phyloP scores from a whole-genome alignment of 2,888 invertebrate species.

The Macropis europaea region DNA sequence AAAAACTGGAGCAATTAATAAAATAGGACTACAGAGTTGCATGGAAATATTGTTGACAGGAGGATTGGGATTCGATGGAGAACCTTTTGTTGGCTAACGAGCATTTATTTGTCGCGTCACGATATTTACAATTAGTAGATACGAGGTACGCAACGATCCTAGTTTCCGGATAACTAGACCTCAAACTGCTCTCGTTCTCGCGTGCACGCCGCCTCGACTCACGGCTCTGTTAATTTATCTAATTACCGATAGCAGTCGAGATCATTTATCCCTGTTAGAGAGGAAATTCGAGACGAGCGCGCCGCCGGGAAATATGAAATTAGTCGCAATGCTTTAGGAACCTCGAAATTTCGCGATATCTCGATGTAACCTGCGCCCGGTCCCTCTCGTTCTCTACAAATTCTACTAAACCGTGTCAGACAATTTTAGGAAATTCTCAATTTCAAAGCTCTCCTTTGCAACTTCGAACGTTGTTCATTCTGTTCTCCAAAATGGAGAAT shows the following conservation, averaged over 20 bases:
- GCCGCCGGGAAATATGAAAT: slow-evolving; percentile 62
- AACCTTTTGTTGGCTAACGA: slow-evolving; percentile 31
- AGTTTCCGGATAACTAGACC: slow-evolving; percentile 53
- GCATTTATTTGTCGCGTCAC: slow-evolving; percentile 30
- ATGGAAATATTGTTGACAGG: too few relatives aligned
- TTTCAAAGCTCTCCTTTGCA: too few relatives aligned
- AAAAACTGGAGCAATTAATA: too few relatives aligned
- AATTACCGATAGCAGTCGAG: slow-evolving; percentile 41
- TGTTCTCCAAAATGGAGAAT: too few relatives aligned
- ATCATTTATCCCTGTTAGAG: slow-evolving; percentile 31
- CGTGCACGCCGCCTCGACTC: slow-evolving; percentile 39
- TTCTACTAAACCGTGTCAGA: too few relatives aligned
- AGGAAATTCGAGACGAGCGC: slow-evolving; percentile 54
- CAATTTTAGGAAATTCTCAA: too few relatives aligned
- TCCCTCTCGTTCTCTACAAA: not conserved
- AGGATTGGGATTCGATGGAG: too few relatives aligned
- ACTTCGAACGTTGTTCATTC: too few relatives aligned
- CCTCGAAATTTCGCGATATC: not conserved
- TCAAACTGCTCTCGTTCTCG: slow-evolving; percentile 37
- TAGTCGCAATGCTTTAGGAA: slow-evolving; percentile 62
- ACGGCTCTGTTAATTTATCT: slow-evolving; percentile 48
- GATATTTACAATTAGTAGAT: slow-evolving; percentile 48
- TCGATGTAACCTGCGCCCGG: slow-evolving; percentile 6
- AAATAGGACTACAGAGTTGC: too few relatives aligned
- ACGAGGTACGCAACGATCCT: slow-evolving; percentile 39